phyloP scores from a whole-genome alignment of 2,888 invertebrate species.

The Syrista parreyssii region DNA sequence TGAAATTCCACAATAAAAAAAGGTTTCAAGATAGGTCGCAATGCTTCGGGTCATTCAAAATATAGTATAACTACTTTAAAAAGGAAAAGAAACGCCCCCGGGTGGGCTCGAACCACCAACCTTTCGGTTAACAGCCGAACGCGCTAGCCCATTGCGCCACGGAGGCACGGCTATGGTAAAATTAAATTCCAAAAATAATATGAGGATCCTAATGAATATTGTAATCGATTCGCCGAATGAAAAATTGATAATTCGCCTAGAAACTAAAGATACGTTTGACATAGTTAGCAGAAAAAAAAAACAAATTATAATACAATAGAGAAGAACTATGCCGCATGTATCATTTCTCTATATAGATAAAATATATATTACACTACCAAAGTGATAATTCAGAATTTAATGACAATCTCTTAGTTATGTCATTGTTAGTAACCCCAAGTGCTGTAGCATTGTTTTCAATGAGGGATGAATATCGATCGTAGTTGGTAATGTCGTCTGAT shows the following conservation, averaged over 20 bases:
- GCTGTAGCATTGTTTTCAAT: neutral
- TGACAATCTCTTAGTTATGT: neutral
- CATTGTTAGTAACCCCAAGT: neutral
- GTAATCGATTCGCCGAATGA: neutral
- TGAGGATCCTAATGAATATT: neutral
- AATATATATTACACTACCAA: neutral
- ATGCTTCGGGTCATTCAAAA: neutral
- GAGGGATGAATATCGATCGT: neutral
- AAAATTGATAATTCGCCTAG: neutral
- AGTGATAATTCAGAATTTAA: neutral
- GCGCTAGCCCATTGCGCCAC: conserved; percentile 98
- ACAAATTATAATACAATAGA: neutral
- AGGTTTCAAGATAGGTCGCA: neutral
- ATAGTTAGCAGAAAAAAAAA: neutral
- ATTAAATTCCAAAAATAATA: neutral
- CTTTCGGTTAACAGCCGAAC: conserved; percentile 99
- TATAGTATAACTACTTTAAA: neutral
- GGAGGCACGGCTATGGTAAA: conserved; percentile 64
- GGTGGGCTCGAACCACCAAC: conserved; percentile 98
- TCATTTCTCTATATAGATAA: neutral
- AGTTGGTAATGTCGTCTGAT: neutral
- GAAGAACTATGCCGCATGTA: neutral
- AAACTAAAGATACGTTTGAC: neutral
- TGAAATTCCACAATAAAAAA: neutral
- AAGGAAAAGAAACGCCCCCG: conserved; percentile 69